These are phyloP conservation scores for Coleophora flavipennella DNA, from an alignment of 2,888 invertebrate species.

Conservation along the genomic window DNA sequence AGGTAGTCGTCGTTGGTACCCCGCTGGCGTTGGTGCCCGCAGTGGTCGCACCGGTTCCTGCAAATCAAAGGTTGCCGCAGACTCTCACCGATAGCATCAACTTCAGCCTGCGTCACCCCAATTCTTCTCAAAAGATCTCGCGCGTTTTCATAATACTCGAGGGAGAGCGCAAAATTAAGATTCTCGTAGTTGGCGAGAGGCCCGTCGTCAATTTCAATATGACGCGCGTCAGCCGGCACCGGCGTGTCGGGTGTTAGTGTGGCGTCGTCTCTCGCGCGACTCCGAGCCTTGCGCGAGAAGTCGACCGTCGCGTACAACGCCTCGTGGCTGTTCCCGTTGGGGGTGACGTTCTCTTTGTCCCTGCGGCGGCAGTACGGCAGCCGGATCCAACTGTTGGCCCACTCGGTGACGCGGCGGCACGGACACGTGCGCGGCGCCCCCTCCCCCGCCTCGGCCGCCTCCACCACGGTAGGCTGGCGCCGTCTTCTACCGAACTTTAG, in stretches of 20 bases:
- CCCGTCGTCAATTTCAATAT: constrained; percentile 48
- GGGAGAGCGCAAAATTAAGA: constrained; percentile 82
- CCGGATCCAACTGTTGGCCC: constrained; percentile 76
- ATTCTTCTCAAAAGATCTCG: constrained; percentile 75
- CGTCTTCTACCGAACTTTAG: constrained; percentile 60
- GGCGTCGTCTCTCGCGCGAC: constrained; percentile 26
- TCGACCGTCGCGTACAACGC: constrained; percentile 82
- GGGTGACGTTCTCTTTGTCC: constrained; percentile 69
- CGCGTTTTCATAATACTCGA: constrained; percentile 86
- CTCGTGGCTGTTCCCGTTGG: constrained; percentile 33
- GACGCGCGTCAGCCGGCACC: constrained; percentile 23
- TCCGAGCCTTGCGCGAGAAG: constrained; percentile 74
- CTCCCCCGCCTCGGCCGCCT: constrained; percentile 43
- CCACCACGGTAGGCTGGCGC: constrained; percentile 41
- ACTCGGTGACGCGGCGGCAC: constrained; percentile 76
- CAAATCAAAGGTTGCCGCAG: constrained; percentile 33
- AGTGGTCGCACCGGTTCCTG: constrained; percentile 70
- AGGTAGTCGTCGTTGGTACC: constrained; percentile 73
- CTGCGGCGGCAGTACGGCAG: constrained; percentile 71
- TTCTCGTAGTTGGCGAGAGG: constrained; percentile 78
- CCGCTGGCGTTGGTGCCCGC: constrained; percentile 65
- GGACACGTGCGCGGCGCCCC: constrained; percentile 57
- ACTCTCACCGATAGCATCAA: constrained; percentile 52
- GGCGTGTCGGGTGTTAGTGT: constrained; percentile 18
- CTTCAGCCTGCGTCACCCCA: constrained; percentile 68